Conservation (phyloP, 2,888 invertebrate genomes). For the Heterodera filipjevi region DNA sequence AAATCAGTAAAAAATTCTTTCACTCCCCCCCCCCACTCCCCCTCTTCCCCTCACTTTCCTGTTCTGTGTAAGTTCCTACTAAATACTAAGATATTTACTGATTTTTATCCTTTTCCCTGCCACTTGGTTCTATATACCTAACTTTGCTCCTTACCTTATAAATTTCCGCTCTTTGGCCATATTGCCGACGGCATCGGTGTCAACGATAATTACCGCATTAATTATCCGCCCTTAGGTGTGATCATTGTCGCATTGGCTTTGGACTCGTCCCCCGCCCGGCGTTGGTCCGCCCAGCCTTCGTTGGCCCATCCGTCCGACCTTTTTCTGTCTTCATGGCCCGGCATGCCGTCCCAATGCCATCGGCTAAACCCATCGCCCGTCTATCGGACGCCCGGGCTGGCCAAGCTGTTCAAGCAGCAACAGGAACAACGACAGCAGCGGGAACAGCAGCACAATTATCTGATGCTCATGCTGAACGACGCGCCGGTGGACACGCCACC, state of each 20-base stretch:
- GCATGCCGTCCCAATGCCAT: conserved; percentile 9
- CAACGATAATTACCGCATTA: not conserved
- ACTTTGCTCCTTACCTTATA: not conserved
- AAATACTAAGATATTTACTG: too few species aligned
- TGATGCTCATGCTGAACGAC: not conserved
- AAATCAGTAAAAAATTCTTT: too few species aligned
- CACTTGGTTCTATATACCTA: too few species aligned
- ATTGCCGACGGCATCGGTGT: too few species aligned
- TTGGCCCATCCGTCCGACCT: not conserved
- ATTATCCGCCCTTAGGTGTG: conserved; percentile 12
- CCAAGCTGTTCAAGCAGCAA: not conserved
- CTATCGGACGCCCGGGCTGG: conserved; percentile 10
- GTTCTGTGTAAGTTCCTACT: too few species aligned
- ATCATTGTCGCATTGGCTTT: conserved; percentile 29
- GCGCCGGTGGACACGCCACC: conserved; percentile 9
- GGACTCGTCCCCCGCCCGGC: conserved; percentile 17
- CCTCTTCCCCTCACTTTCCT: too few species aligned
- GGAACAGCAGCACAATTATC: not conserved
- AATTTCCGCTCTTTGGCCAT: not conserved
- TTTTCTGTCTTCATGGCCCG: conserved; percentile 14
- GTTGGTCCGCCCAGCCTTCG: not conserved
- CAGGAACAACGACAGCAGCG: not conserved
- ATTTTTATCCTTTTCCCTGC: not conserved
- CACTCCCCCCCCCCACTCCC: too few species aligned
- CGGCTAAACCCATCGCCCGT: not conserved